A percentile compares a stretch with the other conserved stretches of the same genome.
Evolutionary conservation across 2,113 vertebrate genomes (phyloP).

Genomic region (Brachypodius melanocephalos): DNA sequence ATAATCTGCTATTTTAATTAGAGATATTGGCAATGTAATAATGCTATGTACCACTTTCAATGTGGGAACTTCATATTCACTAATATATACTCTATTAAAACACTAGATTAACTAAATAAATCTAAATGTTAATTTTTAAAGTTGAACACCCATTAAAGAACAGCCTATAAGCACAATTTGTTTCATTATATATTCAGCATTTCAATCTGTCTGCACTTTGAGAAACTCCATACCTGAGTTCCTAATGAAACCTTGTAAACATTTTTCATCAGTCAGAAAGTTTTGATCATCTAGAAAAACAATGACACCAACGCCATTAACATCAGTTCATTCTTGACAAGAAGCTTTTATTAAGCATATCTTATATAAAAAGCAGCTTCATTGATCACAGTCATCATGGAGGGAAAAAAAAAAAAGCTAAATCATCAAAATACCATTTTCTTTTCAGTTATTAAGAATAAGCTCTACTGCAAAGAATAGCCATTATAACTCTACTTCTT

Average conservation of each 20-base stretch:
- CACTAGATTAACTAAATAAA: not conserved
- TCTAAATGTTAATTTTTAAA: not conserved
- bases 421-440: conserved; percentile 40
- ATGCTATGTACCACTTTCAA: not conserved
- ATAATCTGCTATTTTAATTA: not conserved
- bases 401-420: not conserved
- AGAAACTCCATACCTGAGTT: not conserved
- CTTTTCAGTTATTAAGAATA: conserved; percentile 9
- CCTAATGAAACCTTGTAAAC: not conserved
- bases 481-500: not conserved
- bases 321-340: not conserved
- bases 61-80: not conserved
- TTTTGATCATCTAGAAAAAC: not conserved
- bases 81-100: not conserved
- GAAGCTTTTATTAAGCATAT: not conserved
- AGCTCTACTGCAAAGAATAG: not conserved
- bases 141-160: not conserved
- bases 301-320: not conserved
- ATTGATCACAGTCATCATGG: conserved; percentile 5
- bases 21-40: not conserved
- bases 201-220: not conserved
- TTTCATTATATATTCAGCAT: not conserved
- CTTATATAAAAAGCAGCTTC: not conserved
- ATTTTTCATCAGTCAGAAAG: not conserved
- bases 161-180: not conserved